These are phyloP conservation scores for Peromyscus aztecus DNA, from an alignment of 2,797 vertebrate species.

Conservation along the genomic window DNA sequence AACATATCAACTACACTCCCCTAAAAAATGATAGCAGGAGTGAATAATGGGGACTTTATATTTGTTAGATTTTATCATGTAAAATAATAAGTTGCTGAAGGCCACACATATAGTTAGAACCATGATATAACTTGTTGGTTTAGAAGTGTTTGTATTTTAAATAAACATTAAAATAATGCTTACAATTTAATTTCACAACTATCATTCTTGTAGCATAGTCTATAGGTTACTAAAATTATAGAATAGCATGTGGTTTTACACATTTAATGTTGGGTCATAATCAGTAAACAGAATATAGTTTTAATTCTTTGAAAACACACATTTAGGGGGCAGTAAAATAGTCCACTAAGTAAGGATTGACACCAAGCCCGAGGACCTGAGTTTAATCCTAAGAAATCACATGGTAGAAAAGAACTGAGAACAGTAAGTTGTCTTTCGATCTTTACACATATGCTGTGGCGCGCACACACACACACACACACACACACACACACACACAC, in stretches of 20 bases:
- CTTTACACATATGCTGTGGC: not conserved
- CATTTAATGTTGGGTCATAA: not conserved
- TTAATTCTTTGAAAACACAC: not conserved
- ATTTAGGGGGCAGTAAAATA: not conserved
- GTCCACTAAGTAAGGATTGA: not conserved
- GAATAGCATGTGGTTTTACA: too few species aligned
- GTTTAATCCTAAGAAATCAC: not conserved
- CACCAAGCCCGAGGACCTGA: not conserved
- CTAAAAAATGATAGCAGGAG: not conserved
- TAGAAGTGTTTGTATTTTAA: not conserved
- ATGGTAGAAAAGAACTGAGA: not conserved
- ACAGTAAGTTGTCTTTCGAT: not conserved
- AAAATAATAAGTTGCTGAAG: not conserved
- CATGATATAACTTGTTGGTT: not conserved
- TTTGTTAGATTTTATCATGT: not conserved
- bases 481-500: too few species aligned
- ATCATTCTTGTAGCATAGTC: not conserved
- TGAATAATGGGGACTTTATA: not conserved
- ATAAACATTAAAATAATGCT: not conserved
- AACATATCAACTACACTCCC: not conserved
- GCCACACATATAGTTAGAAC: not conserved
- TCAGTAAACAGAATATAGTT: not conserved
- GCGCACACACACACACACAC: too few species aligned
- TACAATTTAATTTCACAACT: constrained; percentile 16
- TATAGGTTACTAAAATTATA: not conserved